phyloP scores from a whole-genome alignment of 2,113 vertebrate species.

The Donacobius atricapilla region DNA sequence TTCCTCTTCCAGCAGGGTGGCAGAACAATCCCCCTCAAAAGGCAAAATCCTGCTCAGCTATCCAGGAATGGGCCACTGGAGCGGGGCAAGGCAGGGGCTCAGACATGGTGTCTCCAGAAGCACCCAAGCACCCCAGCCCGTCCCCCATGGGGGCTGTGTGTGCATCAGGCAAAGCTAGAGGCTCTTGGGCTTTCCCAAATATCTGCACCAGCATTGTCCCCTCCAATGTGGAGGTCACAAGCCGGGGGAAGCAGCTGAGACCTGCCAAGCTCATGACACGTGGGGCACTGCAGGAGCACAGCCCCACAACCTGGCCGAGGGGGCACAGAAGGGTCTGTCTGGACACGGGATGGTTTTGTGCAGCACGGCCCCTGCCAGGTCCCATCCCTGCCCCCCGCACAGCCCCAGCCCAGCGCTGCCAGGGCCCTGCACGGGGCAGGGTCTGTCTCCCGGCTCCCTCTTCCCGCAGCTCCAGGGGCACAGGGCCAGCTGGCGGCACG shows the following conservation, averaged over 20 bases:
- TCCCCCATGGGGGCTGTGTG: too few species aligned
- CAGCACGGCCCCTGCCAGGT: neutral
- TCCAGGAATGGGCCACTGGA: neutral
- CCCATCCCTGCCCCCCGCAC: neutral
- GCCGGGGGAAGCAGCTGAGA: rapidly evolving
- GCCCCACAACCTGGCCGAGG: neutral
- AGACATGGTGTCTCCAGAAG: neutral
- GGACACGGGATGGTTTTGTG: neutral
- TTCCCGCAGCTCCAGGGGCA: neutral
- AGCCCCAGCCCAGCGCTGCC: neutral
- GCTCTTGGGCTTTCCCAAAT: neutral
- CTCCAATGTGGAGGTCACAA: neutral
- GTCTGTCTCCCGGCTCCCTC: neutral
- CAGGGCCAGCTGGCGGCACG: neutral
- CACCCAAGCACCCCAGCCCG: rapidly evolving
- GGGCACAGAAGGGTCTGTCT: neutral
- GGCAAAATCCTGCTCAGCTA: neutral
- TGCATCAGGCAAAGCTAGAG: neutral
- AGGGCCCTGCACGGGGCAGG: neutral
- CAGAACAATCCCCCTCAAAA: rapidly evolving
- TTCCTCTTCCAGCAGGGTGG: neutral
- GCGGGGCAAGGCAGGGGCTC: rapidly evolving
- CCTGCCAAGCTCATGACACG: neutral
- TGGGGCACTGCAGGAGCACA: neutral
- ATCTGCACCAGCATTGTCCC: neutral